A percentile compares a stretch with the other conserved stretches of the same genome.
phyloP scores from a whole-genome alignment of 1,140 invertebrate species.

The Penaeus vannamei region DNA sequence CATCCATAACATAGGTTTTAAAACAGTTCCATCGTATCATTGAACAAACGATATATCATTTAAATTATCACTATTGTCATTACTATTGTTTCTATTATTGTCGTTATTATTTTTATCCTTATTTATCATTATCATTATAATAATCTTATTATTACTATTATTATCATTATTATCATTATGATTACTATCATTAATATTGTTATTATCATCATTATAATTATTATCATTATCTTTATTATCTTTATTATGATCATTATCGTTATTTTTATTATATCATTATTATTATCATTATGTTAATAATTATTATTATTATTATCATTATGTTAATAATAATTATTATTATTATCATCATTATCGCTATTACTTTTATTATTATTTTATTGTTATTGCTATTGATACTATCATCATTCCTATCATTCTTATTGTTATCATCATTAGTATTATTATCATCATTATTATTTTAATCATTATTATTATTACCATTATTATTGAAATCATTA shows the following conservation, averaged over 20 bases:
- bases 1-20: too few species aligned
- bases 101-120: neutral
- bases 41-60: too few species aligned
- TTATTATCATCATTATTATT: neutral
- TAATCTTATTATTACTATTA: neutral
- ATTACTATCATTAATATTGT: constrained; percentile 24
- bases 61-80: too few species aligned
- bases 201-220: constrained; percentile 20
- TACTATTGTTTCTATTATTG: neutral
- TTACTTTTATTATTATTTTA: neutral
- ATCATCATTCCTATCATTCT: neutral
- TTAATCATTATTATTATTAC: too few species aligned
- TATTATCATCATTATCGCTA: neutral
- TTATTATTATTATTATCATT: neutral
- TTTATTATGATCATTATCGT: constrained; percentile 8
- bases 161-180: neutral
- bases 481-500: neutral
- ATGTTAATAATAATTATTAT: neutral
- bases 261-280: constrained; percentile 10
- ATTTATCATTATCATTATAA: neutral
- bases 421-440: neutral
- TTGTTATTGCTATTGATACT: neutral
- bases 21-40: too few species aligned
- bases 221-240: constrained; percentile 13
- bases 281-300: neutral